Percentiles rank a stretch among this genome's conserved stretches.
Evolutionary conservation across 2,113 vertebrate species (phyloP).

Genomic region (Mastomys coucha): DNA sequence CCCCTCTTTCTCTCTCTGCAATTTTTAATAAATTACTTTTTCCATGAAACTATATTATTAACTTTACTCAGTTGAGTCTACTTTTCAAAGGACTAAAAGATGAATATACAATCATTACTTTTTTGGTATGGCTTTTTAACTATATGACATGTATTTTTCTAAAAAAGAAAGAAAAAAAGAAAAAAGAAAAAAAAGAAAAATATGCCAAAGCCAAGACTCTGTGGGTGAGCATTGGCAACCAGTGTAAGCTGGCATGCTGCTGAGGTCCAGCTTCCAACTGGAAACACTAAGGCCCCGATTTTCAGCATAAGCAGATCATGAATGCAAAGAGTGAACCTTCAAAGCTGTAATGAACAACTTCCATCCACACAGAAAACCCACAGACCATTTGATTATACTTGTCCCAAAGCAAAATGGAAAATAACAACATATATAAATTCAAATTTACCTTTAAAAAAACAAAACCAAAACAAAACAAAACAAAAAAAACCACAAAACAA

Average conservation of each 20-base stretch:
- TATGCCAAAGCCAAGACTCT: not conserved
- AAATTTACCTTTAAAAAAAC: not conserved
- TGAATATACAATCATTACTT: not conserved
- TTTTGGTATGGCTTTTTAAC: not conserved
- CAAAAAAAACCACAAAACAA: not conserved
- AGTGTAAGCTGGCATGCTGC: not conserved
- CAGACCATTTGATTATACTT: not conserved
- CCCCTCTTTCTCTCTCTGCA: too few species aligned
- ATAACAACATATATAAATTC: not conserved
- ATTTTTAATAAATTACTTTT: not conserved
- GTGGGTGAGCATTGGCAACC: not conserved
- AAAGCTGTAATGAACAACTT: not conserved
- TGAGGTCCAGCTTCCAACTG: not conserved
- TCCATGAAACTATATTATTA: not conserved
- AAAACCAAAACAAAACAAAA: too few species aligned
- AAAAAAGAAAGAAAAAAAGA: not conserved
- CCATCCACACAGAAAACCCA: not conserved
- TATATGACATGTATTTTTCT: not conserved
- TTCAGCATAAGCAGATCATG: not conserved
- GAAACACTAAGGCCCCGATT: not conserved
- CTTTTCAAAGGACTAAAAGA: not conserved
- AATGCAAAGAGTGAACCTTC: not conserved
- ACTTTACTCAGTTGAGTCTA: constrained; percentile 3
- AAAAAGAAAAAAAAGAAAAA: not conserved
- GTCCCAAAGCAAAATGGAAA: not conserved